Base-by-base conservation (phyloP, 1,140 invertebrate species). In the Druon quercuslanigerum region DNA sequence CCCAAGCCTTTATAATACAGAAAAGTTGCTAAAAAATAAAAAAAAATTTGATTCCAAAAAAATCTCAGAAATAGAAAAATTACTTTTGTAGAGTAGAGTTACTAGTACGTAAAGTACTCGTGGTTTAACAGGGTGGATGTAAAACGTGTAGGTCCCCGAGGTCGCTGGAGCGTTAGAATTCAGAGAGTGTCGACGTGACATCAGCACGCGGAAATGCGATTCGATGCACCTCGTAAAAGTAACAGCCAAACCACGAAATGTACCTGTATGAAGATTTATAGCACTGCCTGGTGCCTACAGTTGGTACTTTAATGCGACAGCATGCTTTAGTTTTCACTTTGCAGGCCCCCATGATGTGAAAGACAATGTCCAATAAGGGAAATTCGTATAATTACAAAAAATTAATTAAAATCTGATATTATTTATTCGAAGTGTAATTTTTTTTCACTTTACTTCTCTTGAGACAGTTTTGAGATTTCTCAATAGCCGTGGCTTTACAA, bases 11-110 rank as follows among this genome's bases (percentile, higher is more conserved):
- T 46, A 46, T 46, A 46, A 46, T 46, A 46, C 11, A 9, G 40
- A 2, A 2, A 46, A 46, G 8, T 46, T 8, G 25, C 2, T 5
- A 25, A 4, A 46, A 11, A 11, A 9, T 79, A n/a, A 57, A 73
- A 73, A 60, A 82, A 76, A 76, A 72, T 75, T 71, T 76, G 75
- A 72, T 71, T 75, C 71, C 71, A 79, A 82, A 82, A 33, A 14
- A 9, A 4, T 5, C 25, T 6, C 40, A 14, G 25, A 66, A 33
- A 25, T 33, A 66, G 14, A n/a, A 46, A 46, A 40, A 66, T 46
- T 46, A 66, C 14, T 56, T 16, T 40, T 16, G 60, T n/a, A 13
- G 60, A 66, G 5, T 66, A 6, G 60, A 66, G 5, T 66, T 66
- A 46, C 20, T 60, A 60, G 12, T 33, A 60, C 25, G 25, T 60